phyloP scores from a whole-genome alignment of 2,888 invertebrate genomes.

The Tipula vernalis region DNA sequence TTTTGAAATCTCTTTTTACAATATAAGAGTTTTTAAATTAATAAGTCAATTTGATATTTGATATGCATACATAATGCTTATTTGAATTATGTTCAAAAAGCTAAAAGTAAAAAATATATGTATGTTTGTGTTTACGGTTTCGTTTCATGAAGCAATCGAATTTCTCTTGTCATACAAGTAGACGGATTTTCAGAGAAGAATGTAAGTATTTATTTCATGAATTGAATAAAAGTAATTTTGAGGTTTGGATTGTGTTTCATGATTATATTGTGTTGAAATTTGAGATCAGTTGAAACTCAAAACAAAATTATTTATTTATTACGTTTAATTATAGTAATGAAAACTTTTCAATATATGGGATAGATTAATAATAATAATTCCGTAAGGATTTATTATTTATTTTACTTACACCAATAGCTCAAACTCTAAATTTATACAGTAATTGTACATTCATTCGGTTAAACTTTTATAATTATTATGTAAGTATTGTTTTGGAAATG shows the following conservation, averaged over 20 bases:
- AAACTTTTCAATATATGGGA: no score
- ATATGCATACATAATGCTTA: neutral
- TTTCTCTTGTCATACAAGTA: neutral
- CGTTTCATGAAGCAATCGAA: neutral
- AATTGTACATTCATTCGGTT: no score
- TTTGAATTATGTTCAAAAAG: neutral
- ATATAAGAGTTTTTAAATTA: neutral
- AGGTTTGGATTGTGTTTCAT: neutral
- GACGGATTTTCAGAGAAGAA: neutral
- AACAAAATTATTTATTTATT: no score
- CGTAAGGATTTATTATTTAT: no score
- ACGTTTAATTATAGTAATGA: no score
- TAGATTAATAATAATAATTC: no score
- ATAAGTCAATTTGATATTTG: neutral
- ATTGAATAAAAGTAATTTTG: neutral
- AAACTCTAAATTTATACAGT: no score
- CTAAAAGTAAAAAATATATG: neutral
- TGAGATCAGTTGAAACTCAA: neutral
- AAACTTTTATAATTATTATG: no score
- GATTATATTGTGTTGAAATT: neutral
- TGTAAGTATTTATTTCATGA: neutral
- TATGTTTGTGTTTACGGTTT: neutral
- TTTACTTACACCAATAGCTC: no score
- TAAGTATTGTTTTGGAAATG: no score
- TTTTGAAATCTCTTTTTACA: neutral